Base-by-base conservation (phyloP, 2,888 invertebrate species). In the Macaria liturata region DNA sequence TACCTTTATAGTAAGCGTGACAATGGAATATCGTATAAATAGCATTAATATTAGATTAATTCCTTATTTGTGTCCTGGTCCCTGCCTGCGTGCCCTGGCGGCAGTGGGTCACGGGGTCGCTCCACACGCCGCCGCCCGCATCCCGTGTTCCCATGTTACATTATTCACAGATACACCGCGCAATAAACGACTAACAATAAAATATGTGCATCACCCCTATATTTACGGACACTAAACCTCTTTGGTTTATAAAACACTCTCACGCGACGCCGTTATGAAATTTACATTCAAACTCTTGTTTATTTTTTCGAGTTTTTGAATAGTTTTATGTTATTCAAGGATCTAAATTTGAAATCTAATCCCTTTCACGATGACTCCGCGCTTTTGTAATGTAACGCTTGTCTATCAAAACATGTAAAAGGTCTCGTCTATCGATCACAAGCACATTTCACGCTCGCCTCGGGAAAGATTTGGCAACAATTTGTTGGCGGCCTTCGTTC, bases 61-160 rank as follows among this genome's bases (percentile, higher is more conserved):
- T 20, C 20, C 20, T 20, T 20, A 20, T 20, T 20, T 20, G 20
- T 20, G 20, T 20, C 20, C 20, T 20, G 20, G 20, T 2, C 20
- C 20, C 20, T 20, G 20, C 20, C 20, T 20, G 20, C 20, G 20
- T 20, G n/a, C 59, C 59, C 55, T 60, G 46, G 74, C 69, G 68
- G 70, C 76, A 89, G 79, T 90, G 81, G 90, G 91, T 88, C 87
- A 89, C 65, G 78, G 80, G 88, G 89, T 77, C 87, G 83, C 76
- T 76, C 78, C 81, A 70, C 72, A 61, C 54, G 42, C 52, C 72
- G 67, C 71, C 72, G 67, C 71, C 72, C 76, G 75, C 66, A 68
- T 62, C 64, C 67, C 68, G 59, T 66, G 68, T 72, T 80, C 78
- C 79, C 79, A 76, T 81, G 70, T 73, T 80, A 78, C 73, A 81